Base-by-base conservation (phyloP, 2,888 invertebrate species). In the Subacronicta megacephala region DNA sequence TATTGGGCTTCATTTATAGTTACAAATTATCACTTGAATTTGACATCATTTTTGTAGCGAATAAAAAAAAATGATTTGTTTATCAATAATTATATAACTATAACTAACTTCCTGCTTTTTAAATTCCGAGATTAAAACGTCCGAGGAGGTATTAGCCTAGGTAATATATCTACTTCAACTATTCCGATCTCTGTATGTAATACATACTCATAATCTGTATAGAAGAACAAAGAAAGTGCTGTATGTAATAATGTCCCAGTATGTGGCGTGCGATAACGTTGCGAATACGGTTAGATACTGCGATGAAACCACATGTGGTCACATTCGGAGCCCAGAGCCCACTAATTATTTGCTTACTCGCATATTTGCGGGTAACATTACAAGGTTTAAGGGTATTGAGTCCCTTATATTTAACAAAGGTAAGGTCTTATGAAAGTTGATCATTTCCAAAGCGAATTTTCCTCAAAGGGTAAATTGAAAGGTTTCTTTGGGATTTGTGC, bases 391-490 rank as follows among this genome's bases (percentile, higher is more conserved):
- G 60, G 76, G 63, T 37, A 58, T 61, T 57, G 40, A 50, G 43
- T 54, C 57, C 75, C 60, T 72, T 53, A 71, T 40, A 52, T 64
- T 66, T 66, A 66, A 69, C 52, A 75, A 66, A 71, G 72, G 72
- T 57, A 65, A 50, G 57, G 57, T 52, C 38, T 16, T 42, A 71
- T 71, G 57, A 75, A 71, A 58, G 61, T 75, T 60, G 72, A 71
- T 75, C 50, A 71, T 71, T 64, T 71, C 50, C 29, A 66, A 71
- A 56, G 20, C 49, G 65, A 71, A 74, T 71, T 71, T 64, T 47
- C 71, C 57, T 55, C 46, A 55, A 63, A 71, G 60, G 72, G 54
- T 60, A 70, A 74, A 64, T 58, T 71, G 66, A 75, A 75, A 64
- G 71, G 72, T 57, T 70, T 58, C 54, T n/a, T 20, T 36, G 35